phyloP scores from a whole-genome alignment of 2,113 vertebrate species.

The Megaceryle maxima region DNA sequence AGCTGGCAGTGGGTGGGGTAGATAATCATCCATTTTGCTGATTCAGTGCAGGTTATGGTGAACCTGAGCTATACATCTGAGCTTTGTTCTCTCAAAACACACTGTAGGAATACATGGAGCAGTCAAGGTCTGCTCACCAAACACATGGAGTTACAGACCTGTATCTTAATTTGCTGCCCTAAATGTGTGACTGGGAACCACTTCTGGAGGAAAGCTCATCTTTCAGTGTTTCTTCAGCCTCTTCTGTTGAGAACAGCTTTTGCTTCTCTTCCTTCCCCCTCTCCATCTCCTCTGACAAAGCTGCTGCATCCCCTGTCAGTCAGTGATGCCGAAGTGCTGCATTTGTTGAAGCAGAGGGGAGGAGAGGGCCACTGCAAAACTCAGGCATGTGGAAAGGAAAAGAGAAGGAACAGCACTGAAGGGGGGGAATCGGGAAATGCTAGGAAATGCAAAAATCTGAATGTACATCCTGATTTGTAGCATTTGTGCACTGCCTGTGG shows the following conservation, averaged over 20 bases:
- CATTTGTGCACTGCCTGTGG: neutral
- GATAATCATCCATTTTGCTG: slow-evolving; percentile 23
- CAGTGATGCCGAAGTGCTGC: neutral
- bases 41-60: neutral
- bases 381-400: neutral
- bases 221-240: neutral
- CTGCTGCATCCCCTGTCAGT: slow-evolving; percentile 35
- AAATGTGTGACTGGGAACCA: neutral
- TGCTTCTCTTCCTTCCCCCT: neutral
- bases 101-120: neutral
- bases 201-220: neutral
- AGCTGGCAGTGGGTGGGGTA: neutral
- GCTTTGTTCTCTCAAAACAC: neutral
- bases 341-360: neutral
- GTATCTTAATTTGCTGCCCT: neutral
- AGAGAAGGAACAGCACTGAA: fast-evolving
- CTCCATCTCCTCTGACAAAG: neutral
- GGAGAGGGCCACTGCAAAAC: neutral
- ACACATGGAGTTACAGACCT: neutral
- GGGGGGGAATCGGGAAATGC: neutral
- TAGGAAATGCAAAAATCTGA: neutral
- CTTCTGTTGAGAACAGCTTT: neutral
- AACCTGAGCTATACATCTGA: neutral
- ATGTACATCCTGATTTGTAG: neutral
- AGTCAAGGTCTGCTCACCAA: neutral